These are phyloP conservation scores for Eutolmus rufibarbis DNA, from an alignment of 2,888 invertebrate species.

Conservation along the genomic window DNA sequence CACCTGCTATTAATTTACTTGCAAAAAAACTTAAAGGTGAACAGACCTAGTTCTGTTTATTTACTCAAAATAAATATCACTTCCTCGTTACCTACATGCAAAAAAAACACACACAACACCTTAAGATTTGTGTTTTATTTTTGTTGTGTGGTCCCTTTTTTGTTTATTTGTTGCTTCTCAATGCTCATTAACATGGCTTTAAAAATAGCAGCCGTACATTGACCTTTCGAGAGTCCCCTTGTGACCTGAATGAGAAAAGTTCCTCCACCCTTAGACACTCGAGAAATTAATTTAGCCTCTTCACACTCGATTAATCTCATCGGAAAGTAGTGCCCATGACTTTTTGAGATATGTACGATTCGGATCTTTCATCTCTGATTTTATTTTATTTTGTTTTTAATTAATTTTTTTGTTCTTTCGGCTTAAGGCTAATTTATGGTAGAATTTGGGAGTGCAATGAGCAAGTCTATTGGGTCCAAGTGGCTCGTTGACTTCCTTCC, in stretches of 20 bases:
- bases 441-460: neutral
- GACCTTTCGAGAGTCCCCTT: neutral
- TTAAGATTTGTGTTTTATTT: neutral
- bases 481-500: neutral
- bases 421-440: neutral
- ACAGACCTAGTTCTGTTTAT: neutral
- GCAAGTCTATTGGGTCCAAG: neutral
- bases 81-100: neutral
- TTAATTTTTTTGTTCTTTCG: neutral
- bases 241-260: neutral
- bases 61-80: neutral
- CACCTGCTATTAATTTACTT: neutral
- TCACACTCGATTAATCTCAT: neutral
- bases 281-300: neutral
- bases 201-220: neutral
- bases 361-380: neutral
- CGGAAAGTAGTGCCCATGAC: neutral
- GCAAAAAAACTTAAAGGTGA: neutral
- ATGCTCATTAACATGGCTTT: neutral
- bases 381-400: neutral
- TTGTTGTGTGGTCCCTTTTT: neutral
- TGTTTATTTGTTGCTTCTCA: neutral
- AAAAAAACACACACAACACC: neutral
- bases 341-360: neutral
- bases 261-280: neutral